A percentile compares a stretch with the other conserved stretches of the same genome.
These are phyloP conservation scores for Paedocypris micromegethes DNA, from an alignment of 2,797 vertebrate genomes.

Conservation along the genomic window DNA sequence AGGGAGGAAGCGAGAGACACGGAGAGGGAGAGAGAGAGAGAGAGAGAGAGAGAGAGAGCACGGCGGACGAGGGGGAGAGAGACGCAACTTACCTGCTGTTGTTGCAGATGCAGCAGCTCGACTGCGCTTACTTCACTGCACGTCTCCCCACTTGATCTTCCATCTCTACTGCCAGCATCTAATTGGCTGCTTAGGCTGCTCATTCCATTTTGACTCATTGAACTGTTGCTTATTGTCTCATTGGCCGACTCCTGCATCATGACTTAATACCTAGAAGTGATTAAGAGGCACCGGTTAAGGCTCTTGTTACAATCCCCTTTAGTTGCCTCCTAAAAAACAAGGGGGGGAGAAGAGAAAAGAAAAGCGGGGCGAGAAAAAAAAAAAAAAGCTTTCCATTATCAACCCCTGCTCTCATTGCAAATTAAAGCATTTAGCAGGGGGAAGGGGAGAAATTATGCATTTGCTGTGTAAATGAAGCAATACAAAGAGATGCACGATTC, in stretches of 20 bases:
- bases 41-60: conserved; percentile 43
- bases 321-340: conserved; percentile 17
- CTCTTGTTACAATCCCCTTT: conserved; percentile 72
- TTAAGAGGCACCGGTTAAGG: conserved; percentile 99
- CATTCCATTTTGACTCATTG: conserved; percentile 99
- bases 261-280: conserved; percentile 99
- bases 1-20: not conserved
- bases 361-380: conserved; percentile 6
- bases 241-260: conserved; percentile 99
- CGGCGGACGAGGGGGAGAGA: conserved; percentile 57
- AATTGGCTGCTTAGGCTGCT: conserved; percentile 99
- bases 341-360: conserved; percentile 9
- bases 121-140: conserved; percentile 99
- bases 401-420: conserved; percentile 90
- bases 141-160: conserved; percentile 99
- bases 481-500: conserved; percentile 76
- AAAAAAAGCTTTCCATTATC: conserved; percentile 78
- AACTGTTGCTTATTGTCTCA: conserved; percentile 99
- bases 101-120: conserved; percentile 99
- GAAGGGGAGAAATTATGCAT: conserved; percentile 75
- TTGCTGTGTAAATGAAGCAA: conserved; percentile 91
- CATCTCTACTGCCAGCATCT: conserved; percentile 99
- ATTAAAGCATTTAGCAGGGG: conserved; percentile 81
- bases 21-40: conserved; percentile 34
- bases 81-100: conserved; percentile 99